phyloP scores from a whole-genome alignment of 2,888 invertebrate species.

The Crioceris asparagi region DNA sequence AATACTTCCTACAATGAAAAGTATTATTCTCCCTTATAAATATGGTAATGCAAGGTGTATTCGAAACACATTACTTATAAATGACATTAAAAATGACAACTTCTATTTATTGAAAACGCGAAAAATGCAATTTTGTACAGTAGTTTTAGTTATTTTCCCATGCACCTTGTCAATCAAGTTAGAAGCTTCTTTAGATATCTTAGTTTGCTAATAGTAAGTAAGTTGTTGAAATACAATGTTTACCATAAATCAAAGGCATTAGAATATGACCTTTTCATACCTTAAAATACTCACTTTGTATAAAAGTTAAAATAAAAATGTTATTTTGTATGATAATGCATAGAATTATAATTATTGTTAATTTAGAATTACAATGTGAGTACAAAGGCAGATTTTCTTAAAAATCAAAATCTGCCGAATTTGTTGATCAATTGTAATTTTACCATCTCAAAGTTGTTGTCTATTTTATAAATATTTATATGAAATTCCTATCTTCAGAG shows the following conservation, averaged over 20 bases:
- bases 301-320: conserved; percentile 22
- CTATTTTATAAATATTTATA: conserved; percentile 35
- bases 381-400: conserved; percentile 24
- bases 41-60: conserved; percentile 17
- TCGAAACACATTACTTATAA: conserved; percentile 5
- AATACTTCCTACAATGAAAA: conserved; percentile 29
- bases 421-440: conserved; percentile 27
- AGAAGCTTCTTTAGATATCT: no score
- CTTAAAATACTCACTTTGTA: conserved; percentile 34
- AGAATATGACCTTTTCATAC: conserved; percentile 32
- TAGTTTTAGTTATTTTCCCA: no score
- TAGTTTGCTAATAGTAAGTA: no score
- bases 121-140: no score
- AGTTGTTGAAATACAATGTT: no score
- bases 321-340: conserved; percentile 15
- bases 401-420: conserved; percentile 13
- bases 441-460: conserved; percentile 33
- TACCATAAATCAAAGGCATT: conserved; percentile 10
- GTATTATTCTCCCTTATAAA: conserved; percentile 28
- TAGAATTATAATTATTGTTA: conserved; percentile 8
- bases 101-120: no score
- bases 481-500: no score
- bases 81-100: not conserved
- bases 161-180: no score
- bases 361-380: conserved; percentile 26